Percentiles rank a stretch among this genome's conserved stretches.
Conservation (phyloP, 2,888 invertebrate species). For the Drosophila dives region DNA sequence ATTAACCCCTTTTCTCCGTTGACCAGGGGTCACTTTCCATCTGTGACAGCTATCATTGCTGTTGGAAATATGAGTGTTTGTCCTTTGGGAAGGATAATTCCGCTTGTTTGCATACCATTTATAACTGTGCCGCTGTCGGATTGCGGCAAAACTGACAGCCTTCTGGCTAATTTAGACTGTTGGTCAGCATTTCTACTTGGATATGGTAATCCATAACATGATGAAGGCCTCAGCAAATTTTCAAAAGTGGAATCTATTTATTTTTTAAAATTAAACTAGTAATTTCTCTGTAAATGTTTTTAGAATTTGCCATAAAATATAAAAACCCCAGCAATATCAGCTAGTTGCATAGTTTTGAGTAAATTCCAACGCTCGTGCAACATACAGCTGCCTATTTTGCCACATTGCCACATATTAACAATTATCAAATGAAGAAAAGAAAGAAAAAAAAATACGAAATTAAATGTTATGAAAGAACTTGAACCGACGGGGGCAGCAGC, state of each 20-base stretch:
- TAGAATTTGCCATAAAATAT: neutral
- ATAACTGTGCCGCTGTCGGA: constrained; percentile 27
- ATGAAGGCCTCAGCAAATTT: neutral
- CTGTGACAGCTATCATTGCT: constrained; percentile 11
- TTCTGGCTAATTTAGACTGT: constrained; percentile 25
- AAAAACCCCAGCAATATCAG: neutral
- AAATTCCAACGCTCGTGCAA: neutral
- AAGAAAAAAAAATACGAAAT: constrained; percentile 45
- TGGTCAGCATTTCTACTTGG: constrained; percentile 17
- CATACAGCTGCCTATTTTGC: constrained; percentile 40
- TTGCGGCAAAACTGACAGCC: constrained; percentile 27
- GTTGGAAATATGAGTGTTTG: constrained; percentile 71
- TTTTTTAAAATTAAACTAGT: neutral
- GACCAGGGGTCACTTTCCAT: constrained; percentile 65
- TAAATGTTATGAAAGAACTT: constrained; percentile 62
- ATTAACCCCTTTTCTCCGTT: constrained; percentile 66
- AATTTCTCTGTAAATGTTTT: neutral
- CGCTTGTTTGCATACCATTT: constrained; percentile 73
- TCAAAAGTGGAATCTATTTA: neutral
- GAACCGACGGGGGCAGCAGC: constrained; percentile 38
- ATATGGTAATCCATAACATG: neutral
- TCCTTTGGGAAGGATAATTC: constrained; percentile 53
- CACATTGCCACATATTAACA: constrained; percentile 50
- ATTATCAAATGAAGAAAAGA: constrained; percentile 35
- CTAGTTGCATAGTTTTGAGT: neutral